phyloP scores from a whole-genome alignment of 2,888 invertebrate genomes.

The Lasioglossum malachurum region DNA sequence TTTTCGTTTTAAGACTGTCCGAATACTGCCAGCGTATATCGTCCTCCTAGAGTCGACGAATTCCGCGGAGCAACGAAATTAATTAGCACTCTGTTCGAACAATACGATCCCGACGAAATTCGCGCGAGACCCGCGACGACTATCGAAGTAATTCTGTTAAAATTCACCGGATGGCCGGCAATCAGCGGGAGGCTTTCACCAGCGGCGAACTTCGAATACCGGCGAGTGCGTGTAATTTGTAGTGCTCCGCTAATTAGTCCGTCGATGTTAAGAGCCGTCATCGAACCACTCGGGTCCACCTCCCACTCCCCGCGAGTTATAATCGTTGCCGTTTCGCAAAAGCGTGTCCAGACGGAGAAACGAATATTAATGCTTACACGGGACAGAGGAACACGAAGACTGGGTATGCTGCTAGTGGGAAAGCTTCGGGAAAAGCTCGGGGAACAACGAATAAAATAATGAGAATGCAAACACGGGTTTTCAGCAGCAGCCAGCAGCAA shows the following conservation, averaged over 20 bases:
- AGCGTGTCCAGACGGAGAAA: constrained; percentile 5
- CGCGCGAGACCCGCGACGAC: not conserved
- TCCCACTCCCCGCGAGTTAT: not conserved
- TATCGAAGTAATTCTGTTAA: not conserved
- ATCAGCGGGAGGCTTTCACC: not conserved
- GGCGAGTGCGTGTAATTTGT: constrained; percentile 2
- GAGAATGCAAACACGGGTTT: constrained; percentile 48
- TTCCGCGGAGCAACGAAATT: not conserved
- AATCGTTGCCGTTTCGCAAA: not conserved
- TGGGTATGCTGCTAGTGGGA: not conserved
- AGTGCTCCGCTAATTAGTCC: constrained; percentile 20
- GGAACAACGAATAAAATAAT: constrained; percentile 21
- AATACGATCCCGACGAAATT: not conserved
- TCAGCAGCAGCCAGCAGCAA: constrained; percentile 33
- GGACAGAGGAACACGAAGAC: constrained; percentile 17
- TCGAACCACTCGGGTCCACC: not conserved
- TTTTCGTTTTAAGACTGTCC: too few species aligned
- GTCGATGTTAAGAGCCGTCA: constrained; percentile 8
- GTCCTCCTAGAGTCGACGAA: not conserved
- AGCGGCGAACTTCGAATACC: not conserved
- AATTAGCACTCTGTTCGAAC: not conserved
- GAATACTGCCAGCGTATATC: too few species aligned
- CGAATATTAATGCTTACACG: constrained; percentile 27
- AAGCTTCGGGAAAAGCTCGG: constrained; percentile 10
- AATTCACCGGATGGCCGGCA: not conserved